phyloP scores from a whole-genome alignment of 2,797 vertebrate genomes.

The Sciurus vulgaris region DNA sequence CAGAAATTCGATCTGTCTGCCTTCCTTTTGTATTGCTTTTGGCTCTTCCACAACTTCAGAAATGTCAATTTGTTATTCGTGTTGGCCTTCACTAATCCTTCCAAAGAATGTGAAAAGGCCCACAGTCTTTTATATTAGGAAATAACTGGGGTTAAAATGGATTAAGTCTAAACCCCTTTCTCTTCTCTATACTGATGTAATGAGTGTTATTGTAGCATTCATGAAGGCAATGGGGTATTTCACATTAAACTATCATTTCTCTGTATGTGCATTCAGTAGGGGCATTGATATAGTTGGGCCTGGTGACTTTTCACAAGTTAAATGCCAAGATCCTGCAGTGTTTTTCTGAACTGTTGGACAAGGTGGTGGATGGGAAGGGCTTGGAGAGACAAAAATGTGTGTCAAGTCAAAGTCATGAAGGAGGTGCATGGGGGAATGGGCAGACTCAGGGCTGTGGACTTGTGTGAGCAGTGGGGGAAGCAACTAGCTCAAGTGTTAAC shows the following conservation, averaged over 20 bases:
- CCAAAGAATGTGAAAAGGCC: conserved; percentile 81
- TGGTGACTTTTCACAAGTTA: conserved; percentile 64
- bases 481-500: not conserved
- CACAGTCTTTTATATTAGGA: conserved; percentile 80
- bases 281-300: conserved; percentile 63
- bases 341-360: conserved; percentile 60
- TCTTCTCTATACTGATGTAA: conserved; percentile 57
- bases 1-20: conserved; percentile 84
- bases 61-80: conserved; percentile 84
- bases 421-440: not conserved
- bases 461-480: not conserved
- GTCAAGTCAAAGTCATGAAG: conserved; percentile 14
- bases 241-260: conserved; percentile 68
- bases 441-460: conserved; percentile 2
- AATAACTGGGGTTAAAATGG: conserved; percentile 78
- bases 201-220: conserved; percentile 70
- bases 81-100: conserved; percentile 85
- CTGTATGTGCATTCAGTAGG: conserved; percentile 65
- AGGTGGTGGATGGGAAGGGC: conserved; percentile 25
- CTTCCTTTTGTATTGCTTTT: conserved; percentile 86
- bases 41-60: conserved; percentile 82
- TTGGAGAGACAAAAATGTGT: conserved; percentile 37
- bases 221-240: conserved; percentile 64
- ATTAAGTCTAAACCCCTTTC: conserved; percentile 75
- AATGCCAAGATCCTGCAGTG: conserved; percentile 68